A percentile compares a stretch with the other conserved stretches of the same genome.
These are phyloP conservation scores for Eonycteris spelaea DNA, from an alignment of 2,113 vertebrate genomes.

Conservation along the genomic window DNA sequence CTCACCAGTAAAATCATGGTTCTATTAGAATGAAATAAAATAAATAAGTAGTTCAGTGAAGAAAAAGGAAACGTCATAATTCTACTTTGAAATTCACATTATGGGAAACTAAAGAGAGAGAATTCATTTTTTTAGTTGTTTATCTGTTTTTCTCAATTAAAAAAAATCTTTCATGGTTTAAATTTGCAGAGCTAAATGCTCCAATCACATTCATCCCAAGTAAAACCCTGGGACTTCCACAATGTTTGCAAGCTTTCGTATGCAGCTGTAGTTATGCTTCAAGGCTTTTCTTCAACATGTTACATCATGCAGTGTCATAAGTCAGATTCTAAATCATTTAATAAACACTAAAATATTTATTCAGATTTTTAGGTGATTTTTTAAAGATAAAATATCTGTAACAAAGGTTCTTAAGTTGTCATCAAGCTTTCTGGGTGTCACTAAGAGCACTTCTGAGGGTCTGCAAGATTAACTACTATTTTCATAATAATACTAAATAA, in stretches of 20 bases:
- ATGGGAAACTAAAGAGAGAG: neutral
- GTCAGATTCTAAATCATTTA: neutral
- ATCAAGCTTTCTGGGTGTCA: neutral
- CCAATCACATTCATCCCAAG: neutral
- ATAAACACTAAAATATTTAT: constrained; percentile 13
- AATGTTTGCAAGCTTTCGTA: neutral
- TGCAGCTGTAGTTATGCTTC: neutral
- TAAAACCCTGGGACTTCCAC: neutral
- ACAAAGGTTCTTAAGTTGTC: neutral
- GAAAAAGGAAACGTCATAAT: neutral
- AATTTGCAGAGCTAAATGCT: neutral
- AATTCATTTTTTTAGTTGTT: neutral
- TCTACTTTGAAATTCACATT: neutral
- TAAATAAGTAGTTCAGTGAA: neutral
- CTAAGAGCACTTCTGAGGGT: neutral
- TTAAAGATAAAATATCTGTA: neutral
- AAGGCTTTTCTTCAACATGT: neutral
- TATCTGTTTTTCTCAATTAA: neutral
- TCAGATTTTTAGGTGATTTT: neutral
- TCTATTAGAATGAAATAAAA: neutral
- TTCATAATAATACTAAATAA: constrained; percentile 12
- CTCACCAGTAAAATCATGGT: neutral
- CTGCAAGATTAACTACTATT: neutral
- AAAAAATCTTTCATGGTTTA: neutral
- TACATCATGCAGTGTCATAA: neutral